phyloP scores from a whole-genome alignment of 1,140 invertebrate genomes.

The Philopotamus ludificatus region DNA sequence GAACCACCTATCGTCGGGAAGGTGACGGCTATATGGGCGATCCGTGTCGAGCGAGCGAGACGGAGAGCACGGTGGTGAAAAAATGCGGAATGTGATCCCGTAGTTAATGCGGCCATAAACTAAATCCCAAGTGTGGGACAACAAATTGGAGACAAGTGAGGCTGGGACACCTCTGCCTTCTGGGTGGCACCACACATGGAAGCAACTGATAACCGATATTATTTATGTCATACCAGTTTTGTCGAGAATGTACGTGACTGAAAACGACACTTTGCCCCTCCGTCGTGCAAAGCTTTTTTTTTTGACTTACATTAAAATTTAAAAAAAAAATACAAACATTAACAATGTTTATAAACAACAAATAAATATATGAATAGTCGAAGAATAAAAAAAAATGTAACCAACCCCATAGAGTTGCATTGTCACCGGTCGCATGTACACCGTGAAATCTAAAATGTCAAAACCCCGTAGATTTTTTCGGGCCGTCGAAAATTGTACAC shows the following conservation, averaged over 20 bases:
- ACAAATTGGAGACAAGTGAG: slow-evolving; percentile 30
- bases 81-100: slow-evolving; percentile 28
- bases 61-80: not conserved
- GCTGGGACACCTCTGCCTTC: slow-evolving; percentile 3
- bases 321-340: no score
- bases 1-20: not conserved
- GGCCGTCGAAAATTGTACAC: no score
- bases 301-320: no score
- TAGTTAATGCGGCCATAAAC: slow-evolving; percentile 30
- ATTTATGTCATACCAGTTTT: slow-evolving; percentile 9
- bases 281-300: no score
- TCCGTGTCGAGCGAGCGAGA: not conserved
- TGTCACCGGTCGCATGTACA: no score
- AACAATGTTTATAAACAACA: no score
- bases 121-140: slow-evolving; percentile 25
- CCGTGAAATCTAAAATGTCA: no score
- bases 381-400: no score
- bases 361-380: no score
- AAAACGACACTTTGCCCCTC: slow-evolving; percentile 1
- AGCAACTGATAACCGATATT: not conserved
- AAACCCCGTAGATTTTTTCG: no score
- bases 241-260: not conserved
- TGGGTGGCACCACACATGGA: slow-evolving; percentile 12
- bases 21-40: not conserved
- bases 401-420: no score